Base-by-base conservation (phyloP, 1,140 invertebrate species). In the Zophobas atratus region DNA sequence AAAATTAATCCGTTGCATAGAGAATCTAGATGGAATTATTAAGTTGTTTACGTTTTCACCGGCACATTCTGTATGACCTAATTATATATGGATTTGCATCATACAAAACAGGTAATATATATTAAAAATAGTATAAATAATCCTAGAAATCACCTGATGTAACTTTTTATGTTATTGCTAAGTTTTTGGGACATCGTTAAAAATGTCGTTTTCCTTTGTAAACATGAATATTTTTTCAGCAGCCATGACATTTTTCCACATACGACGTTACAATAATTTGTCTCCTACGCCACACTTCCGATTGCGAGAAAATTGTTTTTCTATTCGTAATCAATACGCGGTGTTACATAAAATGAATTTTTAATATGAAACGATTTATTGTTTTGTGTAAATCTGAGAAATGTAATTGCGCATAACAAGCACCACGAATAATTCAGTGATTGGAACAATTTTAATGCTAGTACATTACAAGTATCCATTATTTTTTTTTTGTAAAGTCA, bases 51-150 rank as follows among this genome's bases (percentile, higher is more conserved):
- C 60, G 43, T 67, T 67, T 67, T 32, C 34, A 67, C 8, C 6
- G 39, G 8, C 6, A 51, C 49, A 51, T 51, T 20, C n/a, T 4
- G 39, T 43, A 67, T 67, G 60, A 67, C 60, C 60, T 67, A 67
- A 67, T 67, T 67, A 67, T 67, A 48, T 32, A 46, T 38, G 39
- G 60, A 67, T 67, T 67, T 67, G 60, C 60, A 67, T 67, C 60
- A 67, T 67, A 67, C 39, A 67, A n/a, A 67, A 67, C 60, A 67
- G 60, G 60, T 67, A 67, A 43, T n/a, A n/a, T 67, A 3, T 67
- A 6, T 20, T 32, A 67, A 67, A 56, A 67, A 43, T 20, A 41
- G 33, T 67, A 43, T 51, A 2, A 20, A 51, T 6, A 67, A 67
- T 67, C 1, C 41, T n/a, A 63, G 35, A 67, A 46, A 46, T 20